phyloP scores from a whole-genome alignment of 2,888 invertebrate genomes.

The Meteorus colon region DNA sequence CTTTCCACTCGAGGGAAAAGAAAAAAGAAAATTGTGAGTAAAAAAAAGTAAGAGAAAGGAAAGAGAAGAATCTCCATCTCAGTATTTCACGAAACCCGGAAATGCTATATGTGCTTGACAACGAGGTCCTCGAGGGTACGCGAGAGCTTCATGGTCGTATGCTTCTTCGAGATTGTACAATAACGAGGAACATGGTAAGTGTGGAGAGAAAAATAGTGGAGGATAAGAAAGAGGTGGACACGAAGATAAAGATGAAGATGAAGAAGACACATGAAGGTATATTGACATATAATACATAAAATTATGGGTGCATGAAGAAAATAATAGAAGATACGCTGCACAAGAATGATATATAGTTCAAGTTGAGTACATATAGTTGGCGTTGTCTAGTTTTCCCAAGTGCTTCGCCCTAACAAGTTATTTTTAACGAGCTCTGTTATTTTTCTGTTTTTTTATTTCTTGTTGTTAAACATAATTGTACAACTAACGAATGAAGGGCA shows the following conservation, averaged over 20 bases:
- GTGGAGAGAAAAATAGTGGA: conserved; percentile 31
- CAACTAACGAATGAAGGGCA: conserved; percentile 27
- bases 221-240: conserved; percentile 47
- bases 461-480: conserved; percentile 7
- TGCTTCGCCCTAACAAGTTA: conserved; percentile 58
- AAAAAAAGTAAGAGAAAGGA: conserved; percentile 10
- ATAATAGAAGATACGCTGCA: neutral
- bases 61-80: conserved; percentile 13
- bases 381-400: conserved; percentile 57
- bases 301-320: conserved; percentile 38
- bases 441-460: conserved; percentile 38
- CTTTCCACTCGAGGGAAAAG: conserved; percentile 33
- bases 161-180: conserved; percentile 19
- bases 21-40: conserved; percentile 25
- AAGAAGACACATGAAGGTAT: conserved; percentile 31
- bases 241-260: conserved; percentile 32
- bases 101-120: conserved; percentile 21
- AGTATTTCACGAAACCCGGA: conserved; percentile 3
- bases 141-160: conserved; percentile 27
- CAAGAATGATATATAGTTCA: conserved; percentile 15
- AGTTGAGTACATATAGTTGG: conserved; percentile 47
- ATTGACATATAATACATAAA: conserved; percentile 39
- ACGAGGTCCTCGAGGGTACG: conserved; percentile 29
- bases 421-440: conserved; percentile 59
- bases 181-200: conserved; percentile 5